These are phyloP conservation scores for Crocodylus rhombifer DNA, from an alignment of 2,797 vertebrate genomes.

Conservation along the genomic window DNA sequence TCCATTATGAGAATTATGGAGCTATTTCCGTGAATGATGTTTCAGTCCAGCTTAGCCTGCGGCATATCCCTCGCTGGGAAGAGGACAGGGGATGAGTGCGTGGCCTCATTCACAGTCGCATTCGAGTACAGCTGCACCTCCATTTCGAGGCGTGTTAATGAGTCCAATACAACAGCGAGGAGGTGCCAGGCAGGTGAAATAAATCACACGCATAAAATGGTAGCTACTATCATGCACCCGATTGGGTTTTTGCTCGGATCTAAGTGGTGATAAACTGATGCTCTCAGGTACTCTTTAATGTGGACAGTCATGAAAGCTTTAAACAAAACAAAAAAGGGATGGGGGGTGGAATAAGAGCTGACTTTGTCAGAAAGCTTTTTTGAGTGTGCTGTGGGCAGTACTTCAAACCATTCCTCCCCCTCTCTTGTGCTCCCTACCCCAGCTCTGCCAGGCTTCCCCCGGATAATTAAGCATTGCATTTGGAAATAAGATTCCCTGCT, in stretches of 20 bases:
- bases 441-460: neutral
- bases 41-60: constrained; percentile 42
- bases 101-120: neutral
- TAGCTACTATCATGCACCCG: accelerated
- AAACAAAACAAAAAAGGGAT: neutral
- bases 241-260: neutral
- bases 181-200: neutral
- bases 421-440: accelerated
- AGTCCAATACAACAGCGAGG: accelerated
- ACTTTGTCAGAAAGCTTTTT: accelerated
- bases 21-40: constrained; percentile 56
- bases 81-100: neutral
- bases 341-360: too few relatives aligned
- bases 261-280: accelerated
- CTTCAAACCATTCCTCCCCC: accelerated
- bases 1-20: constrained; percentile 65
- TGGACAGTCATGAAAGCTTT: accelerated
- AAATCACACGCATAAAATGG: neutral
- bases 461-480: neutral
- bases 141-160: neutral
- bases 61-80: neutral
- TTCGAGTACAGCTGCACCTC: neutral
- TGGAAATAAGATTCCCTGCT: accelerated
- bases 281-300: accelerated
- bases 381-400: accelerated